Base-by-base conservation (phyloP, 1,140 invertebrate genomes). In the Akabosia matsudoensis region DNA sequence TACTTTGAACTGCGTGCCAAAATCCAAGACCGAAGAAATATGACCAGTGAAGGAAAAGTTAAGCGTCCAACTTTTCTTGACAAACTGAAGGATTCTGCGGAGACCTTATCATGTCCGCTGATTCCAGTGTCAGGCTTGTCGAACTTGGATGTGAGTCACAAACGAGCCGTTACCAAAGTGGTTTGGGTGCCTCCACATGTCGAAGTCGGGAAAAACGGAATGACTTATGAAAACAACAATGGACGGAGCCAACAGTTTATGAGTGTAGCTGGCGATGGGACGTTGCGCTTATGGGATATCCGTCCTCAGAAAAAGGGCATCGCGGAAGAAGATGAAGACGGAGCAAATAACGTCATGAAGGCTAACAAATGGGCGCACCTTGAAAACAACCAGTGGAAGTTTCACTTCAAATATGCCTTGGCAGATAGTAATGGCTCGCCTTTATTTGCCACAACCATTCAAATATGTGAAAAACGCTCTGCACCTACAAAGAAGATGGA, bases 381-480 rank as follows among this genome's bases (percentile, higher is more conserved):
- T 18, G 76, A 80, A 51, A 80, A 80, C 54, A 80, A 80, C 34
- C 31, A 70, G 16, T 80, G 79, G 79, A 80, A 80, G 67, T 78
- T 24, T 34, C 67, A 70, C 28, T 70, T 34, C 31, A 30, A 22
- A 70, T 34, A 14, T 30, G 7, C 28, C 7, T 4, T 24, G 7
- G 67, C 26, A 70, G 28, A 70, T 70, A 70, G 22, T 3, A 34
- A 70, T 14, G 33, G 10, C 14, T 13, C 4, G 3, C 54, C 54
- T 4, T n/a, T 56, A 22, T 56, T 56, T 56, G 54, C 54, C 3
- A 56, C 54, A 4, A 56, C 54, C 10, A 22, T 56, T 16, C 4
- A n/a, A 3, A 56, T 56, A 3, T 56, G 54, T 56, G 54, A 56
- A 56, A 56, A 56, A 22, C 54, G 54, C 4, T 22, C 7, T 24